These are phyloP conservation scores for Acleris sparsana DNA, from an alignment of 2,888 invertebrate genomes.

Conservation along the genomic window DNA sequence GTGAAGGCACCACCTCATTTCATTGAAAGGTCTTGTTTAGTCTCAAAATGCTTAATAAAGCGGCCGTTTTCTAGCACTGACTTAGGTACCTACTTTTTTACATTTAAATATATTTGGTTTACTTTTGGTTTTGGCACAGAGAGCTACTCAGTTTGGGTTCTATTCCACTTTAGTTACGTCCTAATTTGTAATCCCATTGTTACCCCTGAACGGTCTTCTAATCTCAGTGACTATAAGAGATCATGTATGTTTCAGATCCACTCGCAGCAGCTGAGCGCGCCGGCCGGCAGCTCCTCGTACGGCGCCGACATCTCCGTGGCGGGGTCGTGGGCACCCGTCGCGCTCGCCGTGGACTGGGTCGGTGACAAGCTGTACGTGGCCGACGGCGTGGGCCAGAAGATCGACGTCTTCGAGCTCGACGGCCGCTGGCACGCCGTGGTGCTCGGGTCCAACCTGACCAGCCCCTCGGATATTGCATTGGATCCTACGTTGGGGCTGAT, in stretches of 20 bases:
- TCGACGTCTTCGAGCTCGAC: slow-evolving; percentile 96
- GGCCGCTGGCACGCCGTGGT: slow-evolving; percentile 95
- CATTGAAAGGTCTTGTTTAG: no score
- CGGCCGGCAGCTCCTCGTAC: slow-evolving; percentile 69
- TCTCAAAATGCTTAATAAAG: no score
- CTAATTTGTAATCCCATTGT: no score
- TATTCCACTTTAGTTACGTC: no score
- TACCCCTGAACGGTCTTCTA: no score
- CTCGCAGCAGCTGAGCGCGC: slow-evolving; percentile 80
- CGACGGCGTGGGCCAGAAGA: slow-evolving; percentile 94
- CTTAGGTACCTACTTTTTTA: no score
- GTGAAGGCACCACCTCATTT: no score
- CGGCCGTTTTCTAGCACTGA: no score
- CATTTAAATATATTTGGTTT: no score
- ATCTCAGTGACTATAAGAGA: no score
- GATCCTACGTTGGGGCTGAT: slow-evolving; percentile 95
- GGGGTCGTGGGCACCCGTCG: slow-evolving; percentile 94
- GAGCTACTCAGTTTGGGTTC: no score
- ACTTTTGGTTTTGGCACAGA: no score
- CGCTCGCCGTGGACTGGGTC: slow-evolving; percentile 98
- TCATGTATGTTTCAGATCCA: slow-evolving; percentile 77
- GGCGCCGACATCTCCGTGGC: slow-evolving; percentile 89
- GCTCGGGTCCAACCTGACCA: slow-evolving; percentile 94
- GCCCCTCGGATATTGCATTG: slow-evolving; percentile 95
- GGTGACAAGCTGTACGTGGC: slow-evolving; percentile 98